phyloP scores from a whole-genome alignment of 2,888 invertebrate species.

The Plusia festucae region DNA sequence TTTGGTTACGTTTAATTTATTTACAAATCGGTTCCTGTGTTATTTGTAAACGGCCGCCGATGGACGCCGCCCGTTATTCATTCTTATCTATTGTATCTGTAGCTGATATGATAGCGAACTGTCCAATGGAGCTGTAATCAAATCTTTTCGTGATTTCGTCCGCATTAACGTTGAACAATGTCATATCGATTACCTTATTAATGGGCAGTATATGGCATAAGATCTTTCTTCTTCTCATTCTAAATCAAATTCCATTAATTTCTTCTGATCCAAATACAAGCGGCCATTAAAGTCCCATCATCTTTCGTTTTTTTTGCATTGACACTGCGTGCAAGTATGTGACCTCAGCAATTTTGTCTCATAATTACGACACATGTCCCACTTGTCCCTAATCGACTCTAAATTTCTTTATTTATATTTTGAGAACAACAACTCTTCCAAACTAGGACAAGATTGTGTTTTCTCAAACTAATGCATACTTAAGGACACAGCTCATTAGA shows the following conservation, averaged over 20 bases:
- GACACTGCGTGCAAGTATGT: slow-evolving; percentile 47
- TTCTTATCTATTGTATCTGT: slow-evolving; percentile 62
- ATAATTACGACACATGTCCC: slow-evolving; percentile 51
- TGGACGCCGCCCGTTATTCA: slow-evolving; percentile 53
- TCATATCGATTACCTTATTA: slow-evolving; percentile 18
- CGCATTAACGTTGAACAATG: slow-evolving; percentile 37
- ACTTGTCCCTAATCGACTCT: slow-evolving; percentile 39
- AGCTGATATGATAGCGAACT: slow-evolving; percentile 58
- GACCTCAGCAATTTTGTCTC: slow-evolving; percentile 56
- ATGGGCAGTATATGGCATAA: slow-evolving; percentile 15
- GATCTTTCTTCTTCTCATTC: slow-evolving; percentile 20
- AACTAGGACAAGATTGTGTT: slow-evolving; percentile 26
- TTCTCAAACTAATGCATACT: slow-evolving; percentile 11
- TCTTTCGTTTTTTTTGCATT: slow-evolving; percentile 53
- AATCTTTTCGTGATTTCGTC: slow-evolving; percentile 51
- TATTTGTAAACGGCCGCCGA: slow-evolving; percentile 64
- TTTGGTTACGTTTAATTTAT: slow-evolving; percentile 73
- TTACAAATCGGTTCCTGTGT: slow-evolving; percentile 71
- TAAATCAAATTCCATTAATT: slow-evolving; percentile 48
- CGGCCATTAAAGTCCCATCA: slow-evolving; percentile 59
- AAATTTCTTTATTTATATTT: slow-evolving; percentile 41
- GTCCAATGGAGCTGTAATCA: slow-evolving; percentile 50
- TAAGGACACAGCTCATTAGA: too few species aligned
- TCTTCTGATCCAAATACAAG: slow-evolving; percentile 53
- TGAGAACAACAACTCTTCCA: slow-evolving; percentile 21